A percentile compares a stretch with the other conserved stretches of the same genome.
Conservation (phyloP, 1,140 invertebrate genomes). For the Neodiprion pinetum region DNA sequence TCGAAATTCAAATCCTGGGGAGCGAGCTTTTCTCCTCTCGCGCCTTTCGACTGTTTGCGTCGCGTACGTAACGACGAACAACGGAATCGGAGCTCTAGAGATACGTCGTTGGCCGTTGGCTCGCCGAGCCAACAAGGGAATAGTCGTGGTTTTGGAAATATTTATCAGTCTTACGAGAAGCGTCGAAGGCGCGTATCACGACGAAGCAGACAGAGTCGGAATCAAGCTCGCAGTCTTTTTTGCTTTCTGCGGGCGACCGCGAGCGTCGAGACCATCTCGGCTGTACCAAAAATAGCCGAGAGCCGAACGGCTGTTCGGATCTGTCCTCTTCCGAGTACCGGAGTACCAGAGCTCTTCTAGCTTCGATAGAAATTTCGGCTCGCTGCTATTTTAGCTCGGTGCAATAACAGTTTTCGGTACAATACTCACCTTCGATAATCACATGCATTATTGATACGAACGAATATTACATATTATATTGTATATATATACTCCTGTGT, state of each 20-base stretch:
- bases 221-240: not conserved
- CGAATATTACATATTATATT: slow-evolving; percentile 9
- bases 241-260: slow-evolving; percentile 6
- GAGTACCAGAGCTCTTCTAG: slow-evolving; percentile 42
- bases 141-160: no score
- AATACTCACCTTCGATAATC: slow-evolving; percentile 30
- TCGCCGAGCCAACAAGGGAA: no score
- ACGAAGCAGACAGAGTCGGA: no score
- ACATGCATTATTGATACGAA: slow-evolving; percentile 14
- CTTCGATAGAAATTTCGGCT: slow-evolving; percentile 42
- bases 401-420: slow-evolving; percentile 23
- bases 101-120: no score
- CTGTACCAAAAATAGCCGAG: slow-evolving; percentile 48
- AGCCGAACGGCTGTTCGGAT: slow-evolving; percentile 16
- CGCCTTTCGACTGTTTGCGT: no score
- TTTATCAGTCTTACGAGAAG: no score
- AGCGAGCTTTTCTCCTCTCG: no score
- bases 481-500: no score
- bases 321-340: slow-evolving; percentile 31
- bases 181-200: no score
- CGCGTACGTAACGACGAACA: no score
- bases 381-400: slow-evolving; percentile 34
- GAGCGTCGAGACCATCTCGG: slow-evolving; percentile 34
- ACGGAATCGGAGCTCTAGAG: no score
- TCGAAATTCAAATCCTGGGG: no score